A percentile compares a stretch with the other conserved stretches of the same genome.
Evolutionary conservation across 2,888 invertebrate genomes (phyloP).

Genomic region (Cephus sareptanus): DNA sequence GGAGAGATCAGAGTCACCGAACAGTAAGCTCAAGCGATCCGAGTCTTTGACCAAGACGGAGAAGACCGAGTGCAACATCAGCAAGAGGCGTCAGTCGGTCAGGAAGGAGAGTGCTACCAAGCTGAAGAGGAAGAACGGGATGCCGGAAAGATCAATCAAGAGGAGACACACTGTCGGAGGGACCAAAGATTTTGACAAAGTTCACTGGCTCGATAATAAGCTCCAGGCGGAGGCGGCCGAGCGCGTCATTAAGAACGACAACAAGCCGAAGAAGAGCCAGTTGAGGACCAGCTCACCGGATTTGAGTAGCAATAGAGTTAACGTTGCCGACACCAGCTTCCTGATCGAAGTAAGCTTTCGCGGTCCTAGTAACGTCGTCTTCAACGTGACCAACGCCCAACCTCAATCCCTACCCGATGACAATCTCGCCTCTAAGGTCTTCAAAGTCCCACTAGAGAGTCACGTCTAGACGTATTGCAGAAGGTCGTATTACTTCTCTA

Average conservation of each 20-base stretch:
- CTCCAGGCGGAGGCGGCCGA: conserved; percentile 66
- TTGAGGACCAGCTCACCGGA: conserved; percentile 74
- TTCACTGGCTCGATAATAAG: conserved; percentile 71
- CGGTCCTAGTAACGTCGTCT: conserved; percentile 69
- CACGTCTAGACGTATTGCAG: conserved; percentile 65
- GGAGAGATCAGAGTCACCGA: conserved; percentile 59
- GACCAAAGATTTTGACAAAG: conserved; percentile 85
- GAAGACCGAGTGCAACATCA: conserved; percentile 83
- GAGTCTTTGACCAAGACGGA: conserved; percentile 78
- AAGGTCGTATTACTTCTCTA: background rate
- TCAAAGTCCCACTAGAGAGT: conserved; percentile 71
- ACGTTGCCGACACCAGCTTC: conserved; percentile 60
- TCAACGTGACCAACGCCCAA: conserved; percentile 67
- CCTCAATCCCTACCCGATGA: conserved; percentile 70
- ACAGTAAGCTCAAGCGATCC: conserved; percentile 69
- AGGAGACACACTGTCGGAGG: conserved; percentile 93
- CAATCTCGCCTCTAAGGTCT: conserved; percentile 65
- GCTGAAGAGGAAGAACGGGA: conserved; percentile 80
- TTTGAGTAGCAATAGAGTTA: conserved; percentile 65
- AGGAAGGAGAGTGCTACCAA: conserved; percentile 71
- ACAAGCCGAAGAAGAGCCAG: conserved; percentile 69
- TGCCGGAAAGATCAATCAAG: conserved; percentile 86
- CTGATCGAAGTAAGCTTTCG: conserved; percentile 69
- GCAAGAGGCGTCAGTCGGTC: conserved; percentile 73
- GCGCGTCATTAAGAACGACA: conserved; percentile 66